Conservation (phyloP, 2,113 vertebrate genomes). For the Penelope pileata region DNA sequence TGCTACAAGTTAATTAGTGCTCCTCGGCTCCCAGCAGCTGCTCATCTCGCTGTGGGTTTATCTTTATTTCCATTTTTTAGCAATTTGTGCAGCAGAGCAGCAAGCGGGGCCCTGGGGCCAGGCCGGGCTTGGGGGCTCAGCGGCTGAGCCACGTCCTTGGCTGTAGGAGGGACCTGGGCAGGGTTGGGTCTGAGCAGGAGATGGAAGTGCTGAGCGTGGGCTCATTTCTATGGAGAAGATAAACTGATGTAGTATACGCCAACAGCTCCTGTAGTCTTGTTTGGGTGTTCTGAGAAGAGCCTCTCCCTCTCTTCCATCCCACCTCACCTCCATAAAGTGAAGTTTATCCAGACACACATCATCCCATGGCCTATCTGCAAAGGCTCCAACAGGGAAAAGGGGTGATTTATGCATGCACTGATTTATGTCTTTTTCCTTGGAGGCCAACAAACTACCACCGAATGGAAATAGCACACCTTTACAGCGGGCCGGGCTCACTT, state of each 20-base stretch:
- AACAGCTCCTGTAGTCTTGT: neutral
- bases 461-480: accelerated
- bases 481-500: neutral
- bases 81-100: neutral
- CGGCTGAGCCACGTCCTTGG: too few relatives aligned
- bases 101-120: neutral
- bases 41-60: neutral
- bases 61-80: neutral
- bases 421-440: neutral
- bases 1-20: neutral
- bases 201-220: neutral
- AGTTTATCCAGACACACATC: neutral
- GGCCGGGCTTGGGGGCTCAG: accelerated
- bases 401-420: accelerated
- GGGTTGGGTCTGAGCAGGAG: too few relatives aligned
- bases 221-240: neutral
- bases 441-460: neutral
- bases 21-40: neutral
- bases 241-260: neutral
- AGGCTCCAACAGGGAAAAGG: neutral
- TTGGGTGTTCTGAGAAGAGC: neutral
- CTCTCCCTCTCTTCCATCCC: neutral
- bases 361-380: neutral
- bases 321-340: neutral
- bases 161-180: too few relatives aligned